Percentiles rank a stretch among this genome's conserved stretches.
phyloP scores from a whole-genome alignment of 2,113 vertebrate genomes.

The Istiophorus platypterus region DNA sequence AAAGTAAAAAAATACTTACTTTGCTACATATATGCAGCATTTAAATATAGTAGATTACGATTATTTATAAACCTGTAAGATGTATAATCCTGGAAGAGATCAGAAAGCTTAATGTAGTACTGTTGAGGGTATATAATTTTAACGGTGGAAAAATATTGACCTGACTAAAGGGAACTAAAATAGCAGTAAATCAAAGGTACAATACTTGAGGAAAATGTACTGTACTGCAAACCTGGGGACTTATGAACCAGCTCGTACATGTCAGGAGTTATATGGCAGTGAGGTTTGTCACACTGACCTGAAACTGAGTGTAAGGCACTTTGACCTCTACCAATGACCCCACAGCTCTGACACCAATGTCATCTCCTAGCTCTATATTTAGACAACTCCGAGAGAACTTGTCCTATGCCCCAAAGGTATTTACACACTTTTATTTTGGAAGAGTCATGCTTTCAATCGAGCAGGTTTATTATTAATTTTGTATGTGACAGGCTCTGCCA shows the following conservation, averaged over 20 bases:
- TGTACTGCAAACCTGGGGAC: background rate
- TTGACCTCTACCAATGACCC: conserved; percentile 50
- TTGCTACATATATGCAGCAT: background rate
- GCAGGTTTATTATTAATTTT: background rate
- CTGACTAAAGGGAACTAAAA: too few relatives aligned
- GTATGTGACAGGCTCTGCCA: background rate
- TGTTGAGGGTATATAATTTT: too few relatives aligned
- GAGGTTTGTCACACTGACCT: conserved; percentile 10
- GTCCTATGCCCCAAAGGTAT: background rate
- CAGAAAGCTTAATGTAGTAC: too few relatives aligned
- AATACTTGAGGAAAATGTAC: background rate
- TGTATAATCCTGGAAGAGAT: too few relatives aligned
- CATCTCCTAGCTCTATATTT: conserved; percentile 32
- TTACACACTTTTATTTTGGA: background rate
- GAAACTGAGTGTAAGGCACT: background rate
- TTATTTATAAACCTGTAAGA: too few relatives aligned
- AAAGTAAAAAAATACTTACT: background rate
- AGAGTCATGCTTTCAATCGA: background rate
- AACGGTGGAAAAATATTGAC: too few relatives aligned
- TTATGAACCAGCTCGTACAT: background rate
- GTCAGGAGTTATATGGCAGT: background rate
- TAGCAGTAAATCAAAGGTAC: background rate
- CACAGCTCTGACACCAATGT: background rate
- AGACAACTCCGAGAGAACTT: conserved; percentile 8
- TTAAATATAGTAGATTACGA: background rate